Percentiles rank a stretch among this genome's conserved stretches.
Evolutionary conservation across 2,113 vertebrate species (phyloP).

Genomic region (Dipodomys spectabilis): DNA sequence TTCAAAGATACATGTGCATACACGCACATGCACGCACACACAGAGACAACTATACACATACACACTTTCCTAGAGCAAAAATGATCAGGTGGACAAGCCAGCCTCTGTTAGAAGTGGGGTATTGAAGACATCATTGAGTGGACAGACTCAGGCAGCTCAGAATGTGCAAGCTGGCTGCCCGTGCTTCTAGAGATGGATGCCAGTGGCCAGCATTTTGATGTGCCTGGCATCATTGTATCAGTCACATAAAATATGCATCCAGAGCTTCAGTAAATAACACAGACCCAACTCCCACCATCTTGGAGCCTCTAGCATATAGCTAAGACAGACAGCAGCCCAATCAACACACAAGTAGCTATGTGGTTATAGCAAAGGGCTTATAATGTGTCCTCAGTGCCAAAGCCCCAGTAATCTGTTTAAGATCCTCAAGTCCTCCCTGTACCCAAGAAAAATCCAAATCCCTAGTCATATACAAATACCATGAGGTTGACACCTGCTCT

Average conservation of each 20-base stretch:
- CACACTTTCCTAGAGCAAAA: no score
- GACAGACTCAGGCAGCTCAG: not conserved
- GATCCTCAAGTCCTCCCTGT: not conserved
- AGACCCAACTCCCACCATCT: not conserved
- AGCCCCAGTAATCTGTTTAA: not conserved
- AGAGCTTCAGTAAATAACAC: not conserved
- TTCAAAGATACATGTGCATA: not conserved
- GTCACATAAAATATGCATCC: slow-evolving; percentile 13
- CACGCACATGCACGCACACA: no score
- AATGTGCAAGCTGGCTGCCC: not conserved
- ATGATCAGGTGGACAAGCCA: not conserved
- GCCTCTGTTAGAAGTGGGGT: not conserved
- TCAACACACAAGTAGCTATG: not conserved
- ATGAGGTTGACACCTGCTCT: accelerated
- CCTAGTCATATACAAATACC: not conserved
- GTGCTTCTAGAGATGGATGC: not conserved
- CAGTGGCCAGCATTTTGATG: not conserved
- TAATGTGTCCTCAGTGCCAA: not conserved
- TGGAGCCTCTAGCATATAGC: not conserved
- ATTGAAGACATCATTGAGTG: not conserved
- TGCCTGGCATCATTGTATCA: not conserved
- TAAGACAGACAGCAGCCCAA: not conserved
- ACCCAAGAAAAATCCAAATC: not conserved
- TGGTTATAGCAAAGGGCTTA: not conserved
- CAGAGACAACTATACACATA: no score